Base-by-base conservation (phyloP, 2,113 vertebrate species). In the Cinclus mexicanus region DNA sequence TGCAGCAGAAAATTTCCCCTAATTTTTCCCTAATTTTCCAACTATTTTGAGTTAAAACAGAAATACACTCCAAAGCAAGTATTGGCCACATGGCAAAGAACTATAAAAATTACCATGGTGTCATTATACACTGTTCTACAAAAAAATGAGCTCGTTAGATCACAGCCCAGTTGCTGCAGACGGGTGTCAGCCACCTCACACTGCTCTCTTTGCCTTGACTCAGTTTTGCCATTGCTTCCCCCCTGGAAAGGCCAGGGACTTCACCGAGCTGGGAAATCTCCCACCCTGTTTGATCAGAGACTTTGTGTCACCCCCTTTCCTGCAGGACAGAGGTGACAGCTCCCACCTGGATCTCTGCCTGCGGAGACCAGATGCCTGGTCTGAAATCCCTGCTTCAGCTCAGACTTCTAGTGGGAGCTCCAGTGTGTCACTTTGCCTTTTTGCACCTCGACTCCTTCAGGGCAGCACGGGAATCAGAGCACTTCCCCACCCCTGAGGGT, bases 341-440 rank as follows among this genome's bases (percentile, higher is more conserved):
- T 95, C 87, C 64, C 71, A n/a, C 69, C 88, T 94, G 95, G 76
- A 74, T 67, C 86, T 83, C 67, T 80, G 65, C 92, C 88, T 65
- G 7, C 93, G 93, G 79, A 90, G 76, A 95, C 93, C 87, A 83
- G 88, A 84, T 83, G 80, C 76, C 44, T 74, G 52, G 37, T n/a
- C 92, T 93, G 64, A 96, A 90, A 95, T 87, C 68, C 49, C 53
- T 90, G 10, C 59, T 95, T 93, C 92, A 86, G 79, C 68, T 86
- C 47, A 86, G 82, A 41, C 76, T 94, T 95, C 76, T 83, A 89
- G 83, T n/a, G 60, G 6, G 52, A 90, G 55, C 72, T 92, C 84
- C 68, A 90, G 83, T 63, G 91, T 78, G 83, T 93, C 79, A 35
- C 52, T 95, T 87, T 68, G 63, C 55, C 64, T 88, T 82, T 94